Conservation (phyloP, 2,888 invertebrate genomes). For the Drosophila meridionalis region DNA sequence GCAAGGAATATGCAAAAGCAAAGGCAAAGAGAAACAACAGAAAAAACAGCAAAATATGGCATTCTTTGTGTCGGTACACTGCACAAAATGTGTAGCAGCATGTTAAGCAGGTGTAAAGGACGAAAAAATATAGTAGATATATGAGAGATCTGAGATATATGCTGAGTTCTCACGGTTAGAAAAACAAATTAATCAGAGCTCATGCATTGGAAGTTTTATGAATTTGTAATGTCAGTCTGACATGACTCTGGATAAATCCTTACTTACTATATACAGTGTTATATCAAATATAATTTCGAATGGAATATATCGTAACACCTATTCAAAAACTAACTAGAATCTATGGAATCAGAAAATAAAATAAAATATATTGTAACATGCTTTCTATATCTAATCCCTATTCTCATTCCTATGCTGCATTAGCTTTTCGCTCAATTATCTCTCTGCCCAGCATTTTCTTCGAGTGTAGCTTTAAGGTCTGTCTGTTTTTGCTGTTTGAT, state of each 20-base stretch:
- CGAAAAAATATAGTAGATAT: not conserved
- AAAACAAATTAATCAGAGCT: not conserved
- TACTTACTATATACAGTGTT: not conserved
- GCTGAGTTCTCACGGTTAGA: not conserved
- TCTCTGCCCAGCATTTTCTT: not conserved
- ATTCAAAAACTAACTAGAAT: too few relatives aligned
- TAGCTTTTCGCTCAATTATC: not conserved
- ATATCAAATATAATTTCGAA: not conserved
- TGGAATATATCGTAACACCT: not conserved
- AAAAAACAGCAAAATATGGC: not conserved
- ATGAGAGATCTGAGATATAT: not conserved
- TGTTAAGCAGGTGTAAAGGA: not conserved
- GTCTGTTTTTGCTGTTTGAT: slow-evolving; percentile 22
- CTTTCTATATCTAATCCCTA: not conserved
- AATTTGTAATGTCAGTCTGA: too few relatives aligned
- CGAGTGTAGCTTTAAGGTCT: slow-evolving; percentile 17
- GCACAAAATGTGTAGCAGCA: not conserved
- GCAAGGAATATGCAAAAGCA: slow-evolving; percentile 13
- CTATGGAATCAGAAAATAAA: too few relatives aligned
- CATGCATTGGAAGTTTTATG: not conserved
- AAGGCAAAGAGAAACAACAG: not conserved
- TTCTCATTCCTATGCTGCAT: not conserved
- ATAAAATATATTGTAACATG: not conserved
- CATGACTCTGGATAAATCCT: not conserved
- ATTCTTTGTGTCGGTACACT: slow-evolving; percentile 12